phyloP scores from a whole-genome alignment of 2,888 invertebrate species.

The Alsophila aescularia region DNA sequence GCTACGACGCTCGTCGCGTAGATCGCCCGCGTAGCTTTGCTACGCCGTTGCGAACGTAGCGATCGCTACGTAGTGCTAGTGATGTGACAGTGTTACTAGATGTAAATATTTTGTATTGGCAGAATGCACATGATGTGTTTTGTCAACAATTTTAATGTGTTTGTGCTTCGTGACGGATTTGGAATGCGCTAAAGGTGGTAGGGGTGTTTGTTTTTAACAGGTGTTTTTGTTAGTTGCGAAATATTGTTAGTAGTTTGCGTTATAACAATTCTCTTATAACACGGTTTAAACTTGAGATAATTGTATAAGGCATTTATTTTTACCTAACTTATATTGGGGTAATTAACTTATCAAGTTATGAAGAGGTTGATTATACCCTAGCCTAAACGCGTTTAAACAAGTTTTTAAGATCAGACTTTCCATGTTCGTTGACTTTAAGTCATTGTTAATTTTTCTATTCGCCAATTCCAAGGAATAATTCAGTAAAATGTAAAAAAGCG shows the following conservation, averaged over 20 bases:
- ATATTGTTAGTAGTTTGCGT: no score
- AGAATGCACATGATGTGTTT: conserved; percentile 17
- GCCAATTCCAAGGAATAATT: not conserved
- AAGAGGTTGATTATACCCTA: no score
- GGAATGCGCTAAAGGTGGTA: conserved; percentile 21
- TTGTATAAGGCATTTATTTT: no score
- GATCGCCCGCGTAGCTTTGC: conserved; percentile 66
- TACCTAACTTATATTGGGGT: no score
- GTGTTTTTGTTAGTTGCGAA: not conserved
- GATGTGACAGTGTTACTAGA: conserved; percentile 60
- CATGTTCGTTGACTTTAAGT: not conserved
- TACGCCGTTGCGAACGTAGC: conserved; percentile 54
- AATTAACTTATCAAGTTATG: no score
- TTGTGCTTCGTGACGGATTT: conserved; percentile 39
- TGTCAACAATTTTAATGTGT: conserved; percentile 33
- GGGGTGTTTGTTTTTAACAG: not conserved
- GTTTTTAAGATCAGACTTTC: not conserved
- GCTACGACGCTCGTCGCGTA: conserved; percentile 77
- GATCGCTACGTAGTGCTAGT: conserved; percentile 55
- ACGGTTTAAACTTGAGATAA: no score
- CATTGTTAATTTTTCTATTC: no score
- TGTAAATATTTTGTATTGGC: conserved; percentile 56
- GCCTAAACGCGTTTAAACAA: not conserved
- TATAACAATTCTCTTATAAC: no score
- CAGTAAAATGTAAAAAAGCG: conserved; percentile 13